Base-by-base conservation (phyloP, 1,140 invertebrate genomes). In the Ips typographus region DNA sequence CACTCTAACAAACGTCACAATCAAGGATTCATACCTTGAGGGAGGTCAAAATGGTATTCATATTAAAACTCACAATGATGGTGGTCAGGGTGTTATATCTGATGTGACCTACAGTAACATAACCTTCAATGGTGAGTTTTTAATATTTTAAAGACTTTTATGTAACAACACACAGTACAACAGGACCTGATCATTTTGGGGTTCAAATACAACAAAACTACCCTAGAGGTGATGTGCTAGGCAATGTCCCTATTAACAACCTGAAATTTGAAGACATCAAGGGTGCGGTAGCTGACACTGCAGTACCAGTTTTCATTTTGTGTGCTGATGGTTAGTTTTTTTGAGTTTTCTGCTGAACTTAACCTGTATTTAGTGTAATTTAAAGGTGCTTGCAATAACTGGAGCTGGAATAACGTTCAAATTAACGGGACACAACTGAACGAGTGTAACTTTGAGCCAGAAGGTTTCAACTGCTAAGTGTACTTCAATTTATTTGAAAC, bases 1-100 rank as follows among this genome's bases (percentile, higher is more conserved):
- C 39, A 65, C 40, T 4, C 55, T 65, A 6, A 55, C 8, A 7
- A 55, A 65, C 39, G 39, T 65, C 1, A 55, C 39, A 4, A 67
- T 67, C 52, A 4, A n/a, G 22, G 40, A 67, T 37, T 67, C 55
- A 5, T n/a, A 22, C 6, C 8, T 67, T 0, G n/a, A 37, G 8
- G 6, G 22, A 39, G 55, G 36, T 1, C 7, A 6, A 5, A 47
- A 59, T 52, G 55, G 56, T 5, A 67, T 67, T 40, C 55, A 59
- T 41, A 58, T 67, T 42, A 67, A 67, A 49, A 67, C 55, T 4
- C 55, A 67, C 38, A 59, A 51, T 22, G 65, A 67, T 60, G 55
- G 40, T 7, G 55, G 65, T 2, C 8, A 2, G 1, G 65, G 65
- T 1, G 47, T 60, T n/a, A 67, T 67, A 4, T 36, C n/a, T n/a